Percentiles rank a stretch among this genome's conserved stretches.
phyloP scores from a whole-genome alignment of 2,113 vertebrate genomes.

The Dendrocopos noguchii region DNA sequence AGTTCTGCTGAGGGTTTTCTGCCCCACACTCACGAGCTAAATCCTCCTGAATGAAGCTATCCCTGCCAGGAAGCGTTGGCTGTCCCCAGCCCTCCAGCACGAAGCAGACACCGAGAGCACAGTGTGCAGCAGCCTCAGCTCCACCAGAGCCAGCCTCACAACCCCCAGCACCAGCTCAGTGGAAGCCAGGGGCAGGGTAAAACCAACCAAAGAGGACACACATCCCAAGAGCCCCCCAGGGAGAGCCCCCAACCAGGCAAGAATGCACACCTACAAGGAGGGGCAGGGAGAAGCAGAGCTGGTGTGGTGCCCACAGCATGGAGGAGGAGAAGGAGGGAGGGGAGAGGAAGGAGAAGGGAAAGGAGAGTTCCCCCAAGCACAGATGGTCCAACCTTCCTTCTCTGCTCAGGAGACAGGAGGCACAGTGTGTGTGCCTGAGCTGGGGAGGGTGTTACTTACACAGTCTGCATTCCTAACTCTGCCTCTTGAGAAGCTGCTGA shows the following conservation, averaged over 20 bases:
- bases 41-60: conserved; percentile 57
- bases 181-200: neutral
- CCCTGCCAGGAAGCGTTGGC: conserved; percentile 51
- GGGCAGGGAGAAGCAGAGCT: conserved; percentile 60
- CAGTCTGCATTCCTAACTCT: conserved; percentile 69
- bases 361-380: conserved; percentile 70
- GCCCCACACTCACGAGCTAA: conserved; percentile 53
- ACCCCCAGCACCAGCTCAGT: neutral
- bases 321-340: conserved; percentile 39
- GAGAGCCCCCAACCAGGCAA: conserved; percentile 79
- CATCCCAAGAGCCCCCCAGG: conserved; percentile 17
- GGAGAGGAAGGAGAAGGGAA: conserved; percentile 43
- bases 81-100: neutral
- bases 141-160: neutral
- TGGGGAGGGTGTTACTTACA: conserved; percentile 53
- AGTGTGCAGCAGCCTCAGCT: neutral
- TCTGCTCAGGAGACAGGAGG: conserved; percentile 60
- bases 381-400: conserved; percentile 69
- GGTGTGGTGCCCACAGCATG: conserved; percentile 66
- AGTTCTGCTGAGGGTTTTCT: neutral
- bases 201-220: neutral
- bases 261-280: conserved; percentile 73
- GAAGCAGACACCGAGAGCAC: neutral
- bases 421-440: conserved; percentile 52
- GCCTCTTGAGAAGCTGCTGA: conserved; percentile 71